phyloP scores from a whole-genome alignment of 1,140 invertebrate species.

The Drosophila sturtevanti region DNA sequence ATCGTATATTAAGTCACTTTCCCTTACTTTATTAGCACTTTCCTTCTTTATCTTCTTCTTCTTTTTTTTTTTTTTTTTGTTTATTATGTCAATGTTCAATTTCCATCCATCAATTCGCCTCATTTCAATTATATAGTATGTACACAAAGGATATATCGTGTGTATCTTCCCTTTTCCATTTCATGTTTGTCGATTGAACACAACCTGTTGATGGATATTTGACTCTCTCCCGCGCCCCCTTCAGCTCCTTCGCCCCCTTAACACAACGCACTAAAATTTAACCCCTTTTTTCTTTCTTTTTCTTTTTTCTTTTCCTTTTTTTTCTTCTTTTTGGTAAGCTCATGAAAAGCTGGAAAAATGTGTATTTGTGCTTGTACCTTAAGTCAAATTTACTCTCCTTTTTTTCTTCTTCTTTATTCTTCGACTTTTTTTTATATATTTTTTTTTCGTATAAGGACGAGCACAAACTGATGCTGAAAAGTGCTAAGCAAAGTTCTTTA shows the following conservation, averaged over 20 bases:
- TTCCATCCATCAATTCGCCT: conserved; percentile 45
- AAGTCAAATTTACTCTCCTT: conserved; percentile 63
- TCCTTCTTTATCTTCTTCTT: too few species aligned
- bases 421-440: too few species aligned
- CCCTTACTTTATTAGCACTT: not conserved
- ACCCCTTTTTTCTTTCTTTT: conserved; percentile 13
- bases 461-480: conserved; percentile 15
- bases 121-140: conserved; percentile 41
- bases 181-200: conserved; percentile 66
- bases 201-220: conserved; percentile 68
- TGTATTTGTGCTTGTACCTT: conserved; percentile 43
- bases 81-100: conserved; percentile 10
- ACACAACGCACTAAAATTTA: conserved; percentile 20
- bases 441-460: conserved; percentile 3
- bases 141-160: conserved; percentile 35
- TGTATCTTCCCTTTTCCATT: conserved; percentile 37
- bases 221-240: too few species aligned
- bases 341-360: conserved; percentile 54
- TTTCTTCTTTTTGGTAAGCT: conserved; percentile 5
- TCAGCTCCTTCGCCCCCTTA: too few species aligned
- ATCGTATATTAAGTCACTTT: not conserved
- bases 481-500: conserved; percentile 63
- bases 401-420: not conserved
- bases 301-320: too few species aligned
- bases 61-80: not conserved